Percentiles rank a stretch among this genome's conserved stretches.
Conservation (phyloP, 1,140 invertebrate species). For the Maconellicoccus hirsutus region DNA sequence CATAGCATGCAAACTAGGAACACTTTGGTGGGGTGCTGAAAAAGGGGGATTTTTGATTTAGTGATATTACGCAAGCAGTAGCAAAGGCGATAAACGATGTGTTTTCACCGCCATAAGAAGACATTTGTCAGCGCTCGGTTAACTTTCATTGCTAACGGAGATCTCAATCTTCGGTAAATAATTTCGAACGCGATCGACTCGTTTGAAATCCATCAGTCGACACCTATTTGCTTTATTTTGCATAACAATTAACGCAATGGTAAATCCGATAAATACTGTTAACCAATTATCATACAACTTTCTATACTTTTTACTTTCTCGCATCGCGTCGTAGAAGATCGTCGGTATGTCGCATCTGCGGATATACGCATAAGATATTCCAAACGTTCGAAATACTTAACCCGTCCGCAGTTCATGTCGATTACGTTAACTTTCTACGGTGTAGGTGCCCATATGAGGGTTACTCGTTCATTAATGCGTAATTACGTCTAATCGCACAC, state of each 20-base stretch:
- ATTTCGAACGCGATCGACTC: too few species aligned
- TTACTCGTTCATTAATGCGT: not conserved
- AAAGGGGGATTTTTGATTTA: too few species aligned
- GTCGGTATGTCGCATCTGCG: not conserved
- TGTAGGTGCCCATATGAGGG: not conserved
- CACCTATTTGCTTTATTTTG: not conserved
- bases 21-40: too few species aligned
- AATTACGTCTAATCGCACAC: too few species aligned
- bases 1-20: too few species aligned
- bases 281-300: not conserved
- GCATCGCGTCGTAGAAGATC: not conserved
- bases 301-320: slow-evolving; percentile 9
- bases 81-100: too few species aligned
- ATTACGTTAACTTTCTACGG: slow-evolving; percentile 8
- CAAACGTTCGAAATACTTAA: not conserved
- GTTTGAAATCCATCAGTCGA: too few species aligned
- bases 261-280: not conserved
- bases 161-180: not conserved
- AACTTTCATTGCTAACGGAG: not conserved
- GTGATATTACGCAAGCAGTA: too few species aligned
- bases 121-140: too few species aligned
- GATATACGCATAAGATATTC: not conserved
- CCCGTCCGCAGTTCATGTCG: not conserved
- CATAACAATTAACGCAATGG: not conserved
- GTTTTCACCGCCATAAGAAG: too few species aligned